These are phyloP conservation scores for Bactericera cockerelli DNA, from an alignment of 1,140 invertebrate genomes.

Conservation along the genomic window DNA sequence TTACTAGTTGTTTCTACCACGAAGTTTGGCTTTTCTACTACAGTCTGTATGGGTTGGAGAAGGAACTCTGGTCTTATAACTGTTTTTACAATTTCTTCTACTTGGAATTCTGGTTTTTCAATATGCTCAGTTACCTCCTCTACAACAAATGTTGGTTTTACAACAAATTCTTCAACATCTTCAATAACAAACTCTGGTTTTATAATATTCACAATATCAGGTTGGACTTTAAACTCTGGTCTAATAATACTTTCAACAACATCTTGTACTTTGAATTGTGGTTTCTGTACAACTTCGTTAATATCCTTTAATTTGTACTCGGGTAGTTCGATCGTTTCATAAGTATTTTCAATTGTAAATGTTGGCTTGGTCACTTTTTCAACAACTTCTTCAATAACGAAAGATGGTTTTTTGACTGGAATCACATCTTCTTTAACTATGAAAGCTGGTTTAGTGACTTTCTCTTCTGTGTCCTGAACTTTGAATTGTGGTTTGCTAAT, in stretches of 20 bases:
- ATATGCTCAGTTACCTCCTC: conserved; percentile 1
- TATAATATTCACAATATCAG: neutral
- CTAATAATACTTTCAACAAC: neutral
- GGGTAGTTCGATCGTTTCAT: neutral
- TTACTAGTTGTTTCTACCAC: neutral
- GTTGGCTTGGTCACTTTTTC: neutral
- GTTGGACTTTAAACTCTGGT: neutral
- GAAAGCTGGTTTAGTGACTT: neutral
- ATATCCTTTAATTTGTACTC: neutral
- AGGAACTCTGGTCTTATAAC: neutral
- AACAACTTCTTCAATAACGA: neutral
- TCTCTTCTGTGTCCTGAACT: neutral
- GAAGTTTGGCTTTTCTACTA: neutral
- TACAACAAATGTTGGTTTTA: neutral
- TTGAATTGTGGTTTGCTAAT: neutral
- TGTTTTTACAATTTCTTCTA: neutral
- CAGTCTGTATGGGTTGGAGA: neutral
- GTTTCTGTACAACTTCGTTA: neutral
- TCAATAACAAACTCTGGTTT: neutral
- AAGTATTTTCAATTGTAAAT: neutral
- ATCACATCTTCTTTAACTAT: neutral
- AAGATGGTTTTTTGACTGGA: neutral
- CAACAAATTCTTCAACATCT: neutral
- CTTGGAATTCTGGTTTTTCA: neutral
- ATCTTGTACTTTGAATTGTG: neutral